These are phyloP conservation scores for Brotula barbata DNA, from an alignment of 2,797 vertebrate genomes.

Conservation along the genomic window DNA sequence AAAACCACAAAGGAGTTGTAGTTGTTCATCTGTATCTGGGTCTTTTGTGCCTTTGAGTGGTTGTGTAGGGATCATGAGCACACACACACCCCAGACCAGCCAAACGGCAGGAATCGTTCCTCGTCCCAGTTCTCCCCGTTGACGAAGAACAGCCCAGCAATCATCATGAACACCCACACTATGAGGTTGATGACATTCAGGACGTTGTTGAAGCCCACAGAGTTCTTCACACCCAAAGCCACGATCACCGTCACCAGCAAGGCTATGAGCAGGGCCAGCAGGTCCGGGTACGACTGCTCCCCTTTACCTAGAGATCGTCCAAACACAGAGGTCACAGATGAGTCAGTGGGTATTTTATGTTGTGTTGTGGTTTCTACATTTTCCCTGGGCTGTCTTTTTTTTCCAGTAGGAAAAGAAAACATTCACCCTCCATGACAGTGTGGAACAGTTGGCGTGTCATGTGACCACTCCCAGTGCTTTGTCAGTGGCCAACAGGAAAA, in stretches of 20 bases:
- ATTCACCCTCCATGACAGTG: slow-evolving; percentile 44
- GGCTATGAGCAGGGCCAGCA: slow-evolving; percentile 91
- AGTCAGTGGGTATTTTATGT: no score
- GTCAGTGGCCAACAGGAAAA: slow-evolving; percentile 56
- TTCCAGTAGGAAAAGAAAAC: slow-evolving; percentile 55
- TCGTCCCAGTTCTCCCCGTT: slow-evolving; percentile 93
- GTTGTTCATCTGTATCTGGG: no score
- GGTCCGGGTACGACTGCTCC: slow-evolving; percentile 93
- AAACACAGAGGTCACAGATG: slow-evolving; percentile 3
- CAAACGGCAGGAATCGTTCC: slow-evolving; percentile 91
- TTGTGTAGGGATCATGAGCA: background rate
- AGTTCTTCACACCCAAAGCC: slow-evolving; percentile 95
- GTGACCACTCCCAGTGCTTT: slow-evolving; percentile 39
- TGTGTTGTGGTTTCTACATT: slow-evolving; percentile 21
- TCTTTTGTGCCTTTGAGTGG: no score
- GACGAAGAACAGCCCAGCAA: slow-evolving; percentile 92
- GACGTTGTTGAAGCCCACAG: slow-evolving; percentile 94
- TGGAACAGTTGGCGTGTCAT: slow-evolving; percentile 43
- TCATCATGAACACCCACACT: slow-evolving; percentile 98
- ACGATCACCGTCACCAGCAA: slow-evolving; percentile 93
- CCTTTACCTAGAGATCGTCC: slow-evolving; percentile 89
- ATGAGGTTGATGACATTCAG: slow-evolving; percentile 94
- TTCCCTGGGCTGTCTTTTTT: slow-evolving; percentile 14
- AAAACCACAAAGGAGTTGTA: background rate
- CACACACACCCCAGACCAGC: slow-evolving; percentile 92